A percentile compares a stretch with the other conserved stretches of the same genome.
phyloP scores from a whole-genome alignment of 2,797 vertebrate genomes.

The Oreochromis grahami region DNA sequence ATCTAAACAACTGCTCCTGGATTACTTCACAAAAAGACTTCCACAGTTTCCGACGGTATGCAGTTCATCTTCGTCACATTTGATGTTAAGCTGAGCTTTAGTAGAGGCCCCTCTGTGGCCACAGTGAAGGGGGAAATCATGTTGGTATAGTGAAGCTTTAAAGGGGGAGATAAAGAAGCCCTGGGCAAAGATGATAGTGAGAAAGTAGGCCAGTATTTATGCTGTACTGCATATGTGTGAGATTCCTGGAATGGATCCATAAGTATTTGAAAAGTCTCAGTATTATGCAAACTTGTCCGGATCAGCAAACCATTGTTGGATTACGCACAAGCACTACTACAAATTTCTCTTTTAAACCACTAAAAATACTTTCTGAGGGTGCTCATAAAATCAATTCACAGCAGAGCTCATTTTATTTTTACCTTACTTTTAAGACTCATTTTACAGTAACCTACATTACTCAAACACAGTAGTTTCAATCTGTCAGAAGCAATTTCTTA shows the following conservation, averaged over 20 bases:
- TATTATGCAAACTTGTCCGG: slow-evolving; percentile 26
- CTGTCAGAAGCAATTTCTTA: slow-evolving; percentile 33
- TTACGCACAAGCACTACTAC: background rate
- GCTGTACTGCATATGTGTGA: slow-evolving; percentile 47
- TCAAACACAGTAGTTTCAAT: slow-evolving; percentile 43
- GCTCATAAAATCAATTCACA: background rate
- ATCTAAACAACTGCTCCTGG: background rate
- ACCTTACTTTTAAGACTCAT: background rate
- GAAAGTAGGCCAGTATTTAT: slow-evolving; percentile 68
- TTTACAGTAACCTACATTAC: slow-evolving; percentile 9
- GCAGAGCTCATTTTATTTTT: background rate
- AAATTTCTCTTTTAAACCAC: background rate
- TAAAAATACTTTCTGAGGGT: slow-evolving; percentile 7
- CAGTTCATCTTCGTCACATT: background rate
- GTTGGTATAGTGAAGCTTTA: slow-evolving; percentile 28
- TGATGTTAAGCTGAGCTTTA: slow-evolving; percentile 7
- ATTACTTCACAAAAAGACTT: background rate
- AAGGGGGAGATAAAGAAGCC: slow-evolving; percentile 37
- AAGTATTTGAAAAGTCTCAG: slow-evolving; percentile 25
- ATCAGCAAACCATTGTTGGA: slow-evolving; percentile 10
- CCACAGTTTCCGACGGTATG: background rate
- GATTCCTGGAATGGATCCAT: slow-evolving; percentile 51
- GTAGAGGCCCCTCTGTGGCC: background rate
- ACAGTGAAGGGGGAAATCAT: background rate
- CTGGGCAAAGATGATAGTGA: slow-evolving; percentile 45